Evolutionary conservation across 2,113 vertebrate genomes (phyloP).

Genomic region (Thamnaconus septentrionalis): DNA sequence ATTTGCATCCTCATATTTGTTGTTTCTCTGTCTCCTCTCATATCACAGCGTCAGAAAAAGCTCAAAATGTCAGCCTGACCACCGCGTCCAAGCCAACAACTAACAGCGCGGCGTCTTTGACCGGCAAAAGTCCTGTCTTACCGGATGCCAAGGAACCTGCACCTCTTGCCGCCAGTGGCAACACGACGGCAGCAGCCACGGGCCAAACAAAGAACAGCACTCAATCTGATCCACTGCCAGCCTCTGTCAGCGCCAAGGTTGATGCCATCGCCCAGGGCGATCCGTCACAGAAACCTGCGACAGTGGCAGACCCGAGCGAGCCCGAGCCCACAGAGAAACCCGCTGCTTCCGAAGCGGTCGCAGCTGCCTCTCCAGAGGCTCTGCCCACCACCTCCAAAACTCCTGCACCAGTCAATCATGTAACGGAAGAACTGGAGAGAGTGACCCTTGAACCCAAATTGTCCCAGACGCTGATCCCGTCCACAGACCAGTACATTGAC

Average conservation of each 20-base stretch:
- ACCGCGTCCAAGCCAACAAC: too few species aligned
- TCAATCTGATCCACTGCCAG: too few species aligned
- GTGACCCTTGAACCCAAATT: neutral
- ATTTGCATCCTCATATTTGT: too few species aligned
- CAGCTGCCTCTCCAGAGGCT: neutral
- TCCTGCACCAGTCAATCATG: neutral
- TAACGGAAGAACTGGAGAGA: fast-evolving
- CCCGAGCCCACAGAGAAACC: neutral
- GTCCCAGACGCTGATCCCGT: neutral
- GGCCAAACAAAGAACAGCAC: too few species aligned
- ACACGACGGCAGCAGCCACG: too few species aligned
- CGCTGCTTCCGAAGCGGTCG: neutral
- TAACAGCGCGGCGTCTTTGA: too few species aligned
- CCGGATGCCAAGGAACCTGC: fast-evolving
- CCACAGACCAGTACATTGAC: neutral
- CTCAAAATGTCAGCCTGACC: neutral
- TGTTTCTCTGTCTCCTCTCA: too few species aligned
- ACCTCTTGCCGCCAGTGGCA: neutral
- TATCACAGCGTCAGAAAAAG: too few species aligned
- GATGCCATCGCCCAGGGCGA: too few species aligned
- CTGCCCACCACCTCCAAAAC: neutral
- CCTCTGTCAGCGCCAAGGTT: too few species aligned
- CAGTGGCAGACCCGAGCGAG: too few species aligned
- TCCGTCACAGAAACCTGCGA: fast-evolving
- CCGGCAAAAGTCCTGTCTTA: fast-evolving